Conservation (phyloP, 2,888 invertebrate genomes). For the Caenorhabditis sinica region DNA sequence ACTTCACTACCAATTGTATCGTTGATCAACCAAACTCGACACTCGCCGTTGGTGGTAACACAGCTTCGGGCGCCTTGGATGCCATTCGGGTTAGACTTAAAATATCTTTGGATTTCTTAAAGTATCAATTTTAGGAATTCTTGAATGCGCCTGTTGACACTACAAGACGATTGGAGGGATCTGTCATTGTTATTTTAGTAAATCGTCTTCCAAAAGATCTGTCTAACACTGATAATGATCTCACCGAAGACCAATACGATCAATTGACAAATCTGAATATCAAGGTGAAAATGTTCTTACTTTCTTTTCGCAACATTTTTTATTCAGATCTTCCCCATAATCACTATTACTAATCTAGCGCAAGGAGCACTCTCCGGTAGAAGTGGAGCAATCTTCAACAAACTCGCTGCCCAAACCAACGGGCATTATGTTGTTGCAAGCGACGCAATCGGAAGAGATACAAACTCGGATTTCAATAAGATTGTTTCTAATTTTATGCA, state of each 20-base stretch:
- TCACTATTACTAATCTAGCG: constrained; percentile 10
- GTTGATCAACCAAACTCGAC: constrained; percentile 8
- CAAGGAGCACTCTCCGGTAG: background rate
- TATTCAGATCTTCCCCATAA: constrained; percentile 31
- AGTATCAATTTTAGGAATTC: constrained; percentile 8
- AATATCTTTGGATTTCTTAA: too few relatives aligned
- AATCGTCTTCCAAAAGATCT: constrained; percentile 27
- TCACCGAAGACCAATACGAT: background rate
- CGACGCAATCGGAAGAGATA: constrained; percentile 30
- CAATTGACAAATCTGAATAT: constrained; percentile 28
- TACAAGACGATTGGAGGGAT: background rate
- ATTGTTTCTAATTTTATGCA: constrained; percentile 34
- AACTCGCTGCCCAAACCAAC: constrained; percentile 51
- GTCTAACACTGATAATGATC: background rate
- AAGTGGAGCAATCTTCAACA: constrained; percentile 37
- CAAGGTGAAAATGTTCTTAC: constrained; percentile 1
- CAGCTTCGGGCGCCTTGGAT: background rate
- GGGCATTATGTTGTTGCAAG: constrained; percentile 57
- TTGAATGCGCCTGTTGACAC: background rate
- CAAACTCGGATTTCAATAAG: constrained; percentile 37
- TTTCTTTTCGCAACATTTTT: background rate
- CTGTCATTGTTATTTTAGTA: constrained; percentile 16
- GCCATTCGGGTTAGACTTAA: constrained; percentile 4
- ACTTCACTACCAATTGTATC: background rate
- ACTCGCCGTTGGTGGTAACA: too few relatives aligned